These are phyloP conservation scores for Teleopsis dalmanni DNA, from an alignment of 1,140 invertebrate genomes.

Conservation along the genomic window DNA sequence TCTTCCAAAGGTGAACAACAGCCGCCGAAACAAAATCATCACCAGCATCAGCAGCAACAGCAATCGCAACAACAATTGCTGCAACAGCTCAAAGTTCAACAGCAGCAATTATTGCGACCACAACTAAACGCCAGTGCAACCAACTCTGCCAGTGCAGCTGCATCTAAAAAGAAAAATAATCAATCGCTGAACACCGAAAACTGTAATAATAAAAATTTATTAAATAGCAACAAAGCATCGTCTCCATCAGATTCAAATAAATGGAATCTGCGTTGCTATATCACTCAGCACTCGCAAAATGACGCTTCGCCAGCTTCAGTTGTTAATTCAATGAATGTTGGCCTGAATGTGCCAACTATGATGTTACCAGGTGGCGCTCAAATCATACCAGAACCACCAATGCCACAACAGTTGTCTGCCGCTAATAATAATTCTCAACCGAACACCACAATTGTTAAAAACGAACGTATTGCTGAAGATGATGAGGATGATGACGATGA, in stretches of 20 bases:
- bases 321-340: conserved; percentile 21
- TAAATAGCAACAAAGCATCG: conserved; percentile 26
- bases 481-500: conserved; percentile 28
- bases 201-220: background rate
- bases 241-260: conserved; percentile 38
- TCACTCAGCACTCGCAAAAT: conserved; percentile 21
- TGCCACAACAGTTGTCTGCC: too few relatives aligned
- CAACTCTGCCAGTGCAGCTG: background rate
- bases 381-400: conserved; percentile 30
- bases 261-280: conserved; percentile 34
- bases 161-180: background rate
- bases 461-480: conserved; percentile 25
- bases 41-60: conserved; percentile 8
- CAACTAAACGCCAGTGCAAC: conserved; percentile 19
- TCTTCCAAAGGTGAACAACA: conserved; percentile 27
- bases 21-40: conserved; percentile 15
- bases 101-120: conserved; percentile 23
- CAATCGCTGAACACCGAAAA: background rate
- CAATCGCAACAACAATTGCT: conserved; percentile 16
- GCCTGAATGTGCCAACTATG: conserved; percentile 32
- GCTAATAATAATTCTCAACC: background rate
- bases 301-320: conserved; percentile 6
- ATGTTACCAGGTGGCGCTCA: conserved; percentile 34
- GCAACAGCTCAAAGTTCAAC: conserved; percentile 10
- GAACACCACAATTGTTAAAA: conserved; percentile 28